Evolutionary conservation across 2,797 vertebrate genomes (phyloP).

Genomic region (Trachurus trachurus): DNA sequence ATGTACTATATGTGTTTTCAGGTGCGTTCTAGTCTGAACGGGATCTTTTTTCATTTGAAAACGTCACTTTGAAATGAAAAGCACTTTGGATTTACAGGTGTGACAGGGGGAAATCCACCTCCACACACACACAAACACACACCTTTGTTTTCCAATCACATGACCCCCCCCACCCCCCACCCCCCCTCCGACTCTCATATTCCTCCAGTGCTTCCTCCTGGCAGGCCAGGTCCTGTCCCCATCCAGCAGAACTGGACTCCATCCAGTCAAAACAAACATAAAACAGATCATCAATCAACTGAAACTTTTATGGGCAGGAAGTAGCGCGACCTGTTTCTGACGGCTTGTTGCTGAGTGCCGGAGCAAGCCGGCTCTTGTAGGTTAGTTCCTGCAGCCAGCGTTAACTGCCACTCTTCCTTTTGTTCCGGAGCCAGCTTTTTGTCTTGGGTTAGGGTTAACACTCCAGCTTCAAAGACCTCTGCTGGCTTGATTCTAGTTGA

Average conservation of each 20-base stretch:
- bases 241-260: conserved; percentile 72
- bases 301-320: conserved; percentile 76
- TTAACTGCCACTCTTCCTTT: conserved; percentile 78
- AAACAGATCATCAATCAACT: conserved; percentile 78
- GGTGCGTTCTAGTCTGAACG: too few species aligned
- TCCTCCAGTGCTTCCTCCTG: conserved; percentile 64
- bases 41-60: too few species aligned
- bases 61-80: too few species aligned
- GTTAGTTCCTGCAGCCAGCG: conserved; percentile 75
- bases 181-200: not conserved
- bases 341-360: conserved; percentile 62
- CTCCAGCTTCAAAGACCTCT: conserved; percentile 68
- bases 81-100: conserved; percentile 38
- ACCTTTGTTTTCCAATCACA: conserved; percentile 67
- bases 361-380: conserved; percentile 80
- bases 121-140: conserved; percentile 10
- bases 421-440: conserved; percentile 62
- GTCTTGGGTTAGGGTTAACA: conserved; percentile 11
- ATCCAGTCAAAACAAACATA: conserved; percentile 83
- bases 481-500: conserved; percentile 53
- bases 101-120: conserved; percentile 57
- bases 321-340: conserved; percentile 79
- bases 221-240: conserved; percentile 69
- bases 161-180: not conserved
- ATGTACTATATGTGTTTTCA: too few species aligned